These are phyloP conservation scores for Crocodylus rhombifer DNA, from an alignment of 2,797 vertebrate genomes.

Conservation along the genomic window DNA sequence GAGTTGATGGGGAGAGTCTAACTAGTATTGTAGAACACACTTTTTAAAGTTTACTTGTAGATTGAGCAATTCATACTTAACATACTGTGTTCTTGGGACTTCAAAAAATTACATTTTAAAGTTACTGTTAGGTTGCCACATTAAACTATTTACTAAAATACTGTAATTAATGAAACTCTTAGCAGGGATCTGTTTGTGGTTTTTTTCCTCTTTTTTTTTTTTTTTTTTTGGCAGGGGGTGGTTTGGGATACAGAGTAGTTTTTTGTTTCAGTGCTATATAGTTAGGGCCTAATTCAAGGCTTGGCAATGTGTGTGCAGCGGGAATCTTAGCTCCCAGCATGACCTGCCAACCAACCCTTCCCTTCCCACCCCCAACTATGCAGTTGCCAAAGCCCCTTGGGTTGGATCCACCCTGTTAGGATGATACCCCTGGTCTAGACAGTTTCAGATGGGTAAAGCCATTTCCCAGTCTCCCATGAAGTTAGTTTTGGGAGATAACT, in stretches of 20 bases:
- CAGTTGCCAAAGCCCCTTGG: too few relatives aligned
- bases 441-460: too few relatives aligned
- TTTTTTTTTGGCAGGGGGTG: too few relatives aligned
- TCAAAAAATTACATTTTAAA: not conserved
- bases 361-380: too few relatives aligned
- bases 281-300: not conserved
- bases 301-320: too few relatives aligned
- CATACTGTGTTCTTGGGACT: not conserved
- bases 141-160: conserved; percentile 3
- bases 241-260: not conserved
- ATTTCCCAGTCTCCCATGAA: not conserved
- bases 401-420: too few relatives aligned
- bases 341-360: too few relatives aligned
- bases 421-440: too few relatives aligned
- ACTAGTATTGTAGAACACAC: not conserved
- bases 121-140: not conserved
- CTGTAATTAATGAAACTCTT: not conserved
- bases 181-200: not conserved
- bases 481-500: not conserved
- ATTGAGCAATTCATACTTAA: not conserved
- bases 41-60: not conserved
- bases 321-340: too few relatives aligned
- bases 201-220: too few relatives aligned
- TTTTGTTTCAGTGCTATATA: not conserved
- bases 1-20: too few relatives aligned